A percentile compares a stretch with the other conserved stretches of the same genome.
Conservation (phyloP, 1,140 invertebrate species). For the Trypoxylus dichotomus region DNA sequence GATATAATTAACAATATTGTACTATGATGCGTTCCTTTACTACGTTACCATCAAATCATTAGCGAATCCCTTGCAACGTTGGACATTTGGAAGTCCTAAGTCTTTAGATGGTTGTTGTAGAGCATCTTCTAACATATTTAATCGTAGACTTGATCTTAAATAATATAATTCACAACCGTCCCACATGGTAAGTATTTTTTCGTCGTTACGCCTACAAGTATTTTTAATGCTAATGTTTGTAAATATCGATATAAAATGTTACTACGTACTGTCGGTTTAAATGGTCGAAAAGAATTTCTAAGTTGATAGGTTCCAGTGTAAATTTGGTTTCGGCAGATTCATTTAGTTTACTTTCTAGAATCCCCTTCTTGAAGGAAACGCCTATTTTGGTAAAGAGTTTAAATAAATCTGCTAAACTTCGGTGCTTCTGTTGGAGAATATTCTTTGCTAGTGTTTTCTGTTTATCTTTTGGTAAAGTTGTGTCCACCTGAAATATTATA, state of each 20-base stretch:
- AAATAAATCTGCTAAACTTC: conserved; percentile 82
- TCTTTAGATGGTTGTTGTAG: conserved; percentile 73
- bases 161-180: conserved; percentile 75
- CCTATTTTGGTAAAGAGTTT: conserved; percentile 73
- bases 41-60: conserved; percentile 54
- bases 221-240: not conserved
- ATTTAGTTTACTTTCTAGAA: conserved; percentile 56
- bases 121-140: conserved; percentile 66
- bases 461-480: conserved; percentile 67
- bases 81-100: conserved; percentile 76
- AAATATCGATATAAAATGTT: not conserved
- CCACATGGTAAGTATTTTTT: conserved; percentile 66
- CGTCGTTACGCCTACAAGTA: conserved; percentile 57
- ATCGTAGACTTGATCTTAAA: conserved; percentile 69
- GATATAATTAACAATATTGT: not conserved
- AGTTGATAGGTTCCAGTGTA: conserved; percentile 63
- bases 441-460: conserved; percentile 79
- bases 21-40: conserved; percentile 34
- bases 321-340: conserved; percentile 53
- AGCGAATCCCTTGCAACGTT: conserved; percentile 81
- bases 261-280: conserved; percentile 55
- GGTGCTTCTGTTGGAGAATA: conserved; percentile 81
- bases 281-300: conserved; percentile 57
- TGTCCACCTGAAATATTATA: conserved; percentile 58
- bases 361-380: conserved; percentile 74